Evolutionary conservation across 2,797 vertebrate species (phyloP), one percentile per base, ranked within the genome.

Genomic region (Pagetopsis macropterus): DNA sequence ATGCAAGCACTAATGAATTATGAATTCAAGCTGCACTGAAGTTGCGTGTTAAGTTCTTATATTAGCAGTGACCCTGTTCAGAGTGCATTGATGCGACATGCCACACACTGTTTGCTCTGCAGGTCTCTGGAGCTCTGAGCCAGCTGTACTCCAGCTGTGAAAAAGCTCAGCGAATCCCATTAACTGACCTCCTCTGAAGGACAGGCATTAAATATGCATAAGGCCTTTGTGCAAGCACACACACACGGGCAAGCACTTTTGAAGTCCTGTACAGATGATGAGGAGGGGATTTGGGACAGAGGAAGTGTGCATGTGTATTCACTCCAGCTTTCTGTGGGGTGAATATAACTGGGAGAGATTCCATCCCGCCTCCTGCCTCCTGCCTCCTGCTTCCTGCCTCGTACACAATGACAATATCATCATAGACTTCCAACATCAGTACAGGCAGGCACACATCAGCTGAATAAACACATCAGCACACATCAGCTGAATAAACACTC

Each of bases 171-270:
- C 48, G 27, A 37, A 13, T 27, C 52, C 77, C 78, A 55, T 88
- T 80, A 82, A 78, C 77, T 72, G 79, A 67, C 78, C 74, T 49
- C 59, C 64, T 69, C 23, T 69, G 70, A 74, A 66, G 82, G 70
- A 63, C 56, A 9, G 57, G 61, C 74, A 84, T 92, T 87, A 92
- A 92, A 92, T 84, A 92, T 91, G 87, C 58, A 94, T 70, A 61
- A 79, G 82, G 72, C 68, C 67, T 49, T 65, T 58, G 59, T 75
- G 54, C 72, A 67, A 63, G 72, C 54, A 75, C 62, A 75, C 5
- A 49, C 52, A 55, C 55, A 23, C 33, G n/a, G n/a, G n/a, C n/a
- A n/a, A n/a, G 73, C 46, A 61, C 48, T 61, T 58, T 37, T 63
- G 54, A 45, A 33, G 59, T 59, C 17, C 40, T 41, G 67, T 27